Base-by-base conservation (phyloP, 1,140 invertebrate species). In the Platyura marginata region DNA sequence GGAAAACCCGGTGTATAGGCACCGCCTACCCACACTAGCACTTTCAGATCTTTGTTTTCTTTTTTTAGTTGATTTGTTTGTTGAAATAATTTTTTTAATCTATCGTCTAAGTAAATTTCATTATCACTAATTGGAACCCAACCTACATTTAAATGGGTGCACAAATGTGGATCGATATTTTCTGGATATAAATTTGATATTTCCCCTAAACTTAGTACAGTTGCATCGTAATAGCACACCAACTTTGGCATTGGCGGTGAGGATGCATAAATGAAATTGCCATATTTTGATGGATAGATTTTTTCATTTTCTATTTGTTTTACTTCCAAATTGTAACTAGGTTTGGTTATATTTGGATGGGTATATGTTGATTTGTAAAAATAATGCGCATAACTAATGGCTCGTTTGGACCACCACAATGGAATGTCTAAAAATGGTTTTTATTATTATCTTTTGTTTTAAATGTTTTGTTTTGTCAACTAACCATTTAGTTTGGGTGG, bases 141-240 rank as follows among this genome's bases (percentile, higher is more conserved):
- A 25, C 74, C 82, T 37, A 85, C 56, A 57, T 83, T 83, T 40
- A 90, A 75, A 63, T 89, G 84, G 10, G 84, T 83, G 58, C 85
- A 41, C 77, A 71, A 52, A 79, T 68, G 43, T 82, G 67, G 51
- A 72, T 55, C 22, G 59, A 51, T 6, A 75, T 69, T 57, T 62
- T 48, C 20, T 81, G 58, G 35, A 64, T 56, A 43, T 55, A 47
- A 21, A 33, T n/a, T 42, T 49, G 45, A 35, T 56, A 49, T 45
- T 51, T 48, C 43, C 49, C 43, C 46, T 52, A 22, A 42, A 42
- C 45, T 4, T 21, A 11, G 16, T 15, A 38, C 23, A 72, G 69
- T 44, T 70, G 59, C 42, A 67, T 68, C n/a, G 52, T 79, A 82
- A 53, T 85, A 83, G 55, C 81, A 83, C 2, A 72, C 68, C 21